Evolutionary conservation across 2,113 vertebrate species (phyloP).

Genomic region (Ammodytes marinus): DNA sequence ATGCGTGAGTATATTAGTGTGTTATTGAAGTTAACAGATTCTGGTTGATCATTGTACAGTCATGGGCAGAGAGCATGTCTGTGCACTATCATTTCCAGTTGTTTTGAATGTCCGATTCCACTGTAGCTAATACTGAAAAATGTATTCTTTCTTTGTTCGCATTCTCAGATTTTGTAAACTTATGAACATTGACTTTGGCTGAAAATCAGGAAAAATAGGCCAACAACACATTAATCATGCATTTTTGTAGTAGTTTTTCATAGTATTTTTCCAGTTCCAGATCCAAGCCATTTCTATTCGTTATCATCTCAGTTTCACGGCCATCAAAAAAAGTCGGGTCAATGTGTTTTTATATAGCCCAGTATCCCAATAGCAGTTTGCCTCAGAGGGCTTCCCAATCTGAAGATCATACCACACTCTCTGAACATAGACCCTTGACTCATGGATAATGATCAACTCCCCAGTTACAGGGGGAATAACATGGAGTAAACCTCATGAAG

Average conservation of each 20-base stretch:
- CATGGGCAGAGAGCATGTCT: not conserved
- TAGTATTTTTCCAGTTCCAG: not conserved
- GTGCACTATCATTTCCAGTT: not conserved
- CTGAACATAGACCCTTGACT: too few species aligned
- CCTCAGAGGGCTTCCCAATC: too few species aligned
- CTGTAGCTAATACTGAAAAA: not conserved
- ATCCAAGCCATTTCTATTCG: not conserved
- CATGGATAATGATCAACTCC: too few species aligned
- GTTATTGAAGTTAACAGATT: not conserved
- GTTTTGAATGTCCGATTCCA: not conserved
- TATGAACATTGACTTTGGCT: conserved; percentile 48
- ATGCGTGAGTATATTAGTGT: not conserved
- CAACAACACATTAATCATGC: not conserved
- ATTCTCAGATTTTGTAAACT: conserved; percentile 28
- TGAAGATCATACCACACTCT: too few species aligned
- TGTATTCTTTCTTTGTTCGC: conserved; percentile 35
- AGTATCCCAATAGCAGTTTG: too few species aligned
- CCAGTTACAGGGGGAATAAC: too few species aligned
- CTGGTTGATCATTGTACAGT: not conserved
- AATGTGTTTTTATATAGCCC: too few species aligned
- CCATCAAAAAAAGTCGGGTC: not conserved
- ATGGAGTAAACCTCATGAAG: too few species aligned
- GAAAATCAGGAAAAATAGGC: conserved; percentile 12
- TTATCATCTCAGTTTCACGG: conserved; percentile 3
- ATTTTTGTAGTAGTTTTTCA: not conserved